Conservation (phyloP, 2,888 invertebrate species). For the Brenthis daphne region DNA sequence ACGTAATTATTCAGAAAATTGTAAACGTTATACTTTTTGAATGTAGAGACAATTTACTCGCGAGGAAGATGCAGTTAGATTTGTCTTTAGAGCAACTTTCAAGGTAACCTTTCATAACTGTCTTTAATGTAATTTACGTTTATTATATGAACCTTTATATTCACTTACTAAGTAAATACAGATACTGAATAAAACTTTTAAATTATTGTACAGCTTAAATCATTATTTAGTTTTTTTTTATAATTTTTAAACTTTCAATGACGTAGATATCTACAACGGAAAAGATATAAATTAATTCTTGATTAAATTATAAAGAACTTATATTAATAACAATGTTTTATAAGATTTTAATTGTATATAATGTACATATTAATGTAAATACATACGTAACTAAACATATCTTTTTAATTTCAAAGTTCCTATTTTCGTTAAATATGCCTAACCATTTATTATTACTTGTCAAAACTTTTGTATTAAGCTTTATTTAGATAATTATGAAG, state of each 20-base stretch:
- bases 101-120: too few species aligned
- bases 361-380: slow-evolving; percentile 33
- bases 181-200: too few species aligned
- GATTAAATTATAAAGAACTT: not conserved
- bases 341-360: slow-evolving; percentile 21
- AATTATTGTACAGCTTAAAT: too few species aligned
- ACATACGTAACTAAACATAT: slow-evolving; percentile 26
- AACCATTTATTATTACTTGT: not conserved
- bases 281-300: not conserved
- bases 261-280: not conserved
- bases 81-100: too few species aligned
- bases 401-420: slow-evolving; percentile 32
- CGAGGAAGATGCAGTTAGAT: too few species aligned
- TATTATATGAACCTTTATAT: too few species aligned
- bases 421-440: slow-evolving; percentile 6
- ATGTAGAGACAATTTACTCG: too few species aligned
- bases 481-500: not conserved
- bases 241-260: not conserved
- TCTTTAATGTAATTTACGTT: too few species aligned
- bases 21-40: too few species aligned
- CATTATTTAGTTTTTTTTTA: too few species aligned
- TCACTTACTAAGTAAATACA: too few species aligned
- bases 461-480: not conserved
- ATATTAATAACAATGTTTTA: slow-evolving; percentile 1
- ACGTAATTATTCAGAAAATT: too few species aligned